Evolutionary conservation across 2,888 invertebrate species (phyloP).

Genomic region (Chrysolina americana): DNA sequence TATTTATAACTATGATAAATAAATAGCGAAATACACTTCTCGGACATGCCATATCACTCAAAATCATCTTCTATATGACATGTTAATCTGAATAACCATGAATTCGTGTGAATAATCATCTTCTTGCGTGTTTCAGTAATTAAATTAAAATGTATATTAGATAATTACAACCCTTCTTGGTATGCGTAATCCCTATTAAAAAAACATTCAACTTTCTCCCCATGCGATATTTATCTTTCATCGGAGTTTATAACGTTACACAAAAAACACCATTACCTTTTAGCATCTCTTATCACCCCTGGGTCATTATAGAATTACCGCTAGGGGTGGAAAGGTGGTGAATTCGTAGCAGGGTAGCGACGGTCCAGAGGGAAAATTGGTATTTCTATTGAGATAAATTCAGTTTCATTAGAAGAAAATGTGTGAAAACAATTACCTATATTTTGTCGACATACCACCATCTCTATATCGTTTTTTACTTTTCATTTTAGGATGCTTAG

Average conservation of each 20-base stretch:
- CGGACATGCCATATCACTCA: constrained; percentile 5
- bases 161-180: constrained; percentile 36
- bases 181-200: constrained; percentile 47
- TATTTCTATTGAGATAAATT: too few species aligned
- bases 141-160: constrained; percentile 46
- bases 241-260: constrained; percentile 54
- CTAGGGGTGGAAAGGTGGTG: constrained; percentile 41
- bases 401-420: too few species aligned
- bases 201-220: constrained; percentile 45
- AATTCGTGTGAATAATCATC: constrained; percentile 44
- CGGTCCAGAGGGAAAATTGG: background rate
- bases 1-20: background rate
- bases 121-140: constrained; percentile 47
- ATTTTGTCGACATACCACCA: too few species aligned
- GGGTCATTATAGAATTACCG: constrained; percentile 54
- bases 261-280: constrained; percentile 57
- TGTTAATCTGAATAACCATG: constrained; percentile 36
- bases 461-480: too few species aligned
- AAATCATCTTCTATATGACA: constrained; percentile 3
- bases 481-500: too few species aligned
- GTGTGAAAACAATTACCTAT: too few species aligned
- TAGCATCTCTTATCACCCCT: constrained; percentile 54
- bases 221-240: constrained; percentile 51
- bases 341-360: constrained; percentile 28
- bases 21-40: background rate